Base-by-base conservation (phyloP, 2,888 invertebrate genomes). In the Amphipoea lucens region DNA sequence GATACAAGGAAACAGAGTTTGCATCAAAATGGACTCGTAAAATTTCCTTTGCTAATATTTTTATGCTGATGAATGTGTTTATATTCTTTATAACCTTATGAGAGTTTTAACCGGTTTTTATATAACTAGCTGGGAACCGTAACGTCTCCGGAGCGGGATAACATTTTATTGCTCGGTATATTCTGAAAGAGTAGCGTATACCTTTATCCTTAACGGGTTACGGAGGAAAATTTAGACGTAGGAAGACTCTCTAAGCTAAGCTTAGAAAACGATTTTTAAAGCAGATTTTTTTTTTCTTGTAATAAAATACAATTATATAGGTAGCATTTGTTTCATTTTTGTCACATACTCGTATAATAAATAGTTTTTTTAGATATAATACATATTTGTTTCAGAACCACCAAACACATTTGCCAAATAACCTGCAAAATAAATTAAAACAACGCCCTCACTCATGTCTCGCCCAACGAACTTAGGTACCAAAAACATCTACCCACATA, bases 31-130 rank as follows among this genome's bases (percentile, higher is more conserved):
- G 79, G 66, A 89, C 62, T 87, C 80, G 62, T 87, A 81, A 78
- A 82, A 77, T 82, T 82, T 74, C 74, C 74, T 80, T 84, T 80
- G 85, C 80, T 86, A 83, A 86, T 85, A 86, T 85, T 84, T 80
- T 85, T 85, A 87, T 85, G 87, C 51, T 87, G 87, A 85, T 85
- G 66, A 77, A 84, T 84, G 72, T 77, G 66, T 84, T 82, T 82
- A 70, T 77, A 73, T 72, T 42, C 63, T 73, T 81, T 82, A 70
- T 77, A 73, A 70, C 48, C 63, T 73, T 81, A 72, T 72, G 74
- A 68, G 67, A 71, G 66, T 82, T 79, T 82, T 76, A 62, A 67
- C 74, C 2, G 9, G 62, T 66, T 72, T 71, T 4, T 67, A 62
- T 72, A 48, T 29, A 45, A 72, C 60, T 84, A 74, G 67, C 36